Conservation (phyloP, 2,797 vertebrate species). For the Micrastur ruficollis region DNA sequence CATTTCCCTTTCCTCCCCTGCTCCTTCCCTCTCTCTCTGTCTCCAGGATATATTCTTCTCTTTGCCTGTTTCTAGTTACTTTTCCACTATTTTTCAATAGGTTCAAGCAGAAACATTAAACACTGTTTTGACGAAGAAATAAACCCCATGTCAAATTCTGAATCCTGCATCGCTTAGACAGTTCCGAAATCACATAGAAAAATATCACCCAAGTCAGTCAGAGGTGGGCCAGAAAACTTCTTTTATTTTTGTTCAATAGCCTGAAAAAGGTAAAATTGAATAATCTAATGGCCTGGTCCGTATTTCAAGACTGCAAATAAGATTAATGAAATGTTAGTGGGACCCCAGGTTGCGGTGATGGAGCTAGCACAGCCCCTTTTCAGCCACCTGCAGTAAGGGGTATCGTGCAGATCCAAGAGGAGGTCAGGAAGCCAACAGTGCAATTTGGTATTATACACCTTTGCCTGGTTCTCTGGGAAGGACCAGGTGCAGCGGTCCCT, state of each 20-base stretch:
- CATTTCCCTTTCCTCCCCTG: neutral
- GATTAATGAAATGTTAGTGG: neutral
- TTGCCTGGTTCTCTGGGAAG: neutral
- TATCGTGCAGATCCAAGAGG: neutral
- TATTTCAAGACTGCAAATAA: neutral
- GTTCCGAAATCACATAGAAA: neutral
- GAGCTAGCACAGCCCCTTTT: neutral
- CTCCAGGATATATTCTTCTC: neutral
- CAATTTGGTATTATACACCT: neutral
- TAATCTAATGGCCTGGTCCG: neutral
- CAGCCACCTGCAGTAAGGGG: neutral
- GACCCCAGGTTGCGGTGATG: neutral
- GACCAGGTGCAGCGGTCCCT: neutral
- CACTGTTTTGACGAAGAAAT: neutral
- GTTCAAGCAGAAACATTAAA: neutral
- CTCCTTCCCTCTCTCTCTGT: neutral
- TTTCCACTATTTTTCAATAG: neutral
- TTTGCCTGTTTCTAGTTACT: neutral
- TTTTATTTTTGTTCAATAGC: neutral
- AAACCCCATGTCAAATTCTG: neutral
- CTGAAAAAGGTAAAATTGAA: neutral
- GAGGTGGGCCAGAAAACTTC: neutral
- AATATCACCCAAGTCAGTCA: neutral
- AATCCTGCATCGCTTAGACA: neutral
- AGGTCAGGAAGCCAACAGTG: rapidly evolving